Evolutionary conservation across 2,113 vertebrate genomes (phyloP), one percentile per base, ranked within the genome.

Genomic region (Pagrus major): DNA sequence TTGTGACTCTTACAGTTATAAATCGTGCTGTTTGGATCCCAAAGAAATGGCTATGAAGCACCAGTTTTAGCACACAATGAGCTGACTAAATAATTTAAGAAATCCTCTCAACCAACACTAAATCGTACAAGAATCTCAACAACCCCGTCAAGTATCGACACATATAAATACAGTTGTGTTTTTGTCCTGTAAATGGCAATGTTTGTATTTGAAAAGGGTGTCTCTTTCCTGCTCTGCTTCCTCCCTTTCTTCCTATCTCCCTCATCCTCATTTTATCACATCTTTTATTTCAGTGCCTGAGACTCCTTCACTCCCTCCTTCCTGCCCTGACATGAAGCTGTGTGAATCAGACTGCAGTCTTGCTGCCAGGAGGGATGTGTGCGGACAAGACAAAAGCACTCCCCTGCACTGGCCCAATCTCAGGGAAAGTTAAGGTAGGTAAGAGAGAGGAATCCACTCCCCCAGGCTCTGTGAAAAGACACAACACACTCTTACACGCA

Each of bases 281-380:
- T 84, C 25, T 73, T 80, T 71, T 39, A 35, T 59, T 76, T 64
- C 39, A 61, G 31, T 55, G 16, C 46, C 37, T 63, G 55, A 65
- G 58, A 70, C 44, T 73, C 29, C 31, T 65, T 80, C 49, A 25
- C 42, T 75, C 39, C 33, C 31, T 66, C 35, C 33, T 7, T 84
- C 82, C 49, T 91, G 90, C 44, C 83, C 78, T 46, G 78, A 88
- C 90, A 89, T 80, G 81, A 76, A 81, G 64, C 67, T 67, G 71
- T 64, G 29, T 92, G 89, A 92, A 71, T 91, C 86, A 92, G 83
- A 80, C 63, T 60, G 71, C 15, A 75, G 80, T 56, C 67, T 81
- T 75, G 33, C 68, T 89, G 79, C 76, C 86, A 78, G 59, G 15
- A 74, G 73, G 68, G 81, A 91, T 88, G 71, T 90, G 89, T 89